phyloP scores from a whole-genome alignment of 2,888 invertebrate species.

The Amiota minor region DNA sequence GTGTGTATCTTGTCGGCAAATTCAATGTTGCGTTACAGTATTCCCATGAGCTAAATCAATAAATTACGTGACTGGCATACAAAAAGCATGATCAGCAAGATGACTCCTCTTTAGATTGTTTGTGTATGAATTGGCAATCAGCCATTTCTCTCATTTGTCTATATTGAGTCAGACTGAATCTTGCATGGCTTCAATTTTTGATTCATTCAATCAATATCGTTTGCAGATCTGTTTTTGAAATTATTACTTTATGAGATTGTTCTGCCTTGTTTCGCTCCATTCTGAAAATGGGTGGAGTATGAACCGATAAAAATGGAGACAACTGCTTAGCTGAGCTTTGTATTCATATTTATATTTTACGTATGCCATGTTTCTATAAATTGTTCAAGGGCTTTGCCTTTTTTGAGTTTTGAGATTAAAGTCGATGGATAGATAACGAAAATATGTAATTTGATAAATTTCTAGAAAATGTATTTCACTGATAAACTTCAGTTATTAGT shows the following conservation, averaged over 20 bases:
- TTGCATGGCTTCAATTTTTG: slow-evolving; percentile 50
- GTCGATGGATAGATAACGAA: neutral
- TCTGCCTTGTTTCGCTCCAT: neutral
- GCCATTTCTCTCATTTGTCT: slow-evolving; percentile 19
- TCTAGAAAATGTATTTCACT: slow-evolving; percentile 20
- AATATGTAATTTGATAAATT: slow-evolving; percentile 37
- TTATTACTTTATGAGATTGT: slow-evolving; percentile 32
- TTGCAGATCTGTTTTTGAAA: slow-evolving; percentile 40
- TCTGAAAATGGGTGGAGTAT: slow-evolving; percentile 38
- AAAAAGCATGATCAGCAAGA: slow-evolving; percentile 58
- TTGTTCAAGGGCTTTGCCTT: neutral
- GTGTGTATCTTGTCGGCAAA: neutral
- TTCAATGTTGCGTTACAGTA: neutral
- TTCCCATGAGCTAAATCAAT: slow-evolving; percentile 73
- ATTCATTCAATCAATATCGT: slow-evolving; percentile 71
- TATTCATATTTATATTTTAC: neutral
- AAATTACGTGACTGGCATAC: slow-evolving; percentile 74
- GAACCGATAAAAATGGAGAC: slow-evolving; percentile 40
- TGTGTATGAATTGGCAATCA: slow-evolving; percentile 47
- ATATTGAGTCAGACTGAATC: neutral
- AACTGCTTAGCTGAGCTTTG: neutral
- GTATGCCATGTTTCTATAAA: neutral
- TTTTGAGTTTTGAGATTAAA: neutral
- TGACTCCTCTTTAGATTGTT: slow-evolving; percentile 44
- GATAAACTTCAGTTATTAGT: neutral